Percentiles rank a stretch among this genome's conserved stretches.
Evolutionary conservation across 2,113 vertebrate genomes (phyloP).

Genomic region (Notothenia rossii): DNA sequence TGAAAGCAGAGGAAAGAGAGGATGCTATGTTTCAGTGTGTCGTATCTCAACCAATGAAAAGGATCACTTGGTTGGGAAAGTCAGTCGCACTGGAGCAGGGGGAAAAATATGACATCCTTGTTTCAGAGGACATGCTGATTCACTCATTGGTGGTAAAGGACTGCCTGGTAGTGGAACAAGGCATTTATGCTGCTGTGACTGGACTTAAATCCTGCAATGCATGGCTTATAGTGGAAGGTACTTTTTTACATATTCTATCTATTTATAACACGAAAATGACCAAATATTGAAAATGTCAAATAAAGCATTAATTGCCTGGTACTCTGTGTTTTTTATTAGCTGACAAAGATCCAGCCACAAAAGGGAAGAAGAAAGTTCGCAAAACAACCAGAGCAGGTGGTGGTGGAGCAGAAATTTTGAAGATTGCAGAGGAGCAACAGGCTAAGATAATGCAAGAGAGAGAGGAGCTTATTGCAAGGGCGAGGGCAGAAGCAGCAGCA

Average conservation of each 20-base stretch:
- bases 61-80: constrained; percentile 86
- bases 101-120: constrained; percentile 84
- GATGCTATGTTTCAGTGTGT: constrained; percentile 86
- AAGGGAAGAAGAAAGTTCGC: constrained; percentile 78
- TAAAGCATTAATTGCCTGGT: background rate
- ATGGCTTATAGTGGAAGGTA: constrained; percentile 91
- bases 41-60: constrained; percentile 80
- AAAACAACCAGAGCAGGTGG: constrained; percentile 82
- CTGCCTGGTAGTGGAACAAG: constrained; percentile 83
- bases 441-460: constrained; percentile 71
- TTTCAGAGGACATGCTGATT: constrained; percentile 87
- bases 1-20: constrained; percentile 81
- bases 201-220: constrained; percentile 86
- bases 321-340: constrained; percentile 54
- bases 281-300: background rate
- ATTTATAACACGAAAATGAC: no score
- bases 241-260: background rate
- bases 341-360: constrained; percentile 70
- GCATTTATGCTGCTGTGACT: constrained; percentile 85
- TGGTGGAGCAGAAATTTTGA: constrained; percentile 67
- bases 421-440: constrained; percentile 75
- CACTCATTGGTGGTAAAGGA: constrained; percentile 87
- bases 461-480: constrained; percentile 64
- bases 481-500: constrained; percentile 50
- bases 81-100: constrained; percentile 74